Evolutionary conservation across 2,797 vertebrate genomes (phyloP), one percentile per base, ranked within the genome.

Genomic region (Corythornis leucogaster): DNA sequence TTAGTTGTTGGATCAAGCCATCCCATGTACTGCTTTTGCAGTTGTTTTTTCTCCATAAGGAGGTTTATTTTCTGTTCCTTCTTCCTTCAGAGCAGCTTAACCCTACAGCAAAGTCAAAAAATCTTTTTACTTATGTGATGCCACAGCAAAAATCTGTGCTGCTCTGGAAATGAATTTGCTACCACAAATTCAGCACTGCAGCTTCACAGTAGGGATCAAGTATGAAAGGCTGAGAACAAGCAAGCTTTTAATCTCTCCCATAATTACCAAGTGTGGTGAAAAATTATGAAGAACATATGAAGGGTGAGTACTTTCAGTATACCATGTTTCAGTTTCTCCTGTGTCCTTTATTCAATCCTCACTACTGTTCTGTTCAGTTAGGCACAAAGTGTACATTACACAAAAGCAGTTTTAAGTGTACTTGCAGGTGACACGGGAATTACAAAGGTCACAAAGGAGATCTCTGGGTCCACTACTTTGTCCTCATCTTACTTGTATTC

Each of bases 51-150:
- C 38, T 51, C 62, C 33, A 54, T 66, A 88, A 75, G 64, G 55
- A 25, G 8, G 78, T 83, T 75, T 89, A 11, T 90, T 92, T 81
- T 74, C 71, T 74, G 63, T 82, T 50, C 30, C 38, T 87, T 73
- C 54, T 92, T 62, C 26, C 58, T 79, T 80, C 59, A 63, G 26
- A 85, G 69, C 28, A 84, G 62, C 58, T 95, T 96, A 94, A 91
- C 85, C 87, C 64, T 62, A 82, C 31, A 94, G 46, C 8, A 51
- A 92, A 94, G 58, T 87, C 75, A 91, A 96, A 96, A 96, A 96
- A 75, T 82, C 38, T 63, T 93, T 89, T 50, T 68, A 61, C 40
- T 90, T 64, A 43, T 16, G 16, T 31, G 57, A 90, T 70, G 58
- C 55, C 71, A 82, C 75, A 91, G 62, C 22, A 77, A 81, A 95